Base-by-base conservation (phyloP, 2,797 vertebrate species). In the Gymnothorax javanicus region DNA sequence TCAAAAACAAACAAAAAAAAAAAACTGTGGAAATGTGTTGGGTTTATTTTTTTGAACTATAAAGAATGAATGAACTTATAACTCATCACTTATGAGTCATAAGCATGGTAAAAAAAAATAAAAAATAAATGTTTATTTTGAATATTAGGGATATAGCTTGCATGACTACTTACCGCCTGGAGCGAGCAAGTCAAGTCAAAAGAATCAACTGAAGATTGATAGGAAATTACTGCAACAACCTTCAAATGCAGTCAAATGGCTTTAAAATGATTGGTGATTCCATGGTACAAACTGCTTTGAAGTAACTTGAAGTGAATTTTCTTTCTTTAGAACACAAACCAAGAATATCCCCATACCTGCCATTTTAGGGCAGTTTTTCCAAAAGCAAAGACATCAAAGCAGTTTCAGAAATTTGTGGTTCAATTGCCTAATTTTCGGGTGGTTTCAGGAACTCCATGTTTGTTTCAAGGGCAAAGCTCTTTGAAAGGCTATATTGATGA, bases 311-410 rank as follows among this genome's bases (percentile, higher is more conserved):
- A n/a, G 23, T 25, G 11, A 25, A 69, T 69, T 69, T 69, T 27
- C 67, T 62, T 20, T 13, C 60, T 62, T 62, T 20, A 62, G 60
- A 62, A 62, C 9, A 12, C 59, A 62, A 62, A 62, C 59, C 59
- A 3, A 13, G 17, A 62, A 62, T 43, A 43, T 43, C 33, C 59
- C 11, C 17, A 15, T 62, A 62, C 59, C 59, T 17, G 59, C 50
- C 84, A 69, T 71, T 71, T 56, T 85, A 54, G 54, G 43, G 67
- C 62, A 69, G 54, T 84, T 84, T 69, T 25, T 52, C 73, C 25
- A 75, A 75, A 54, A 54, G 25, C 56, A 71, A 71, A 56, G 52
- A 85, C 56, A 58, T 85, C 33, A 85, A 85, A 85, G 69, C 69
- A 75, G 69, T 85, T 58, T 85, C 43, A 69, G 43, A 85, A 85